Evolutionary conservation across 2,113 vertebrate species (phyloP).

Genomic region (Boleophthalmus pectinirostris): DNA sequence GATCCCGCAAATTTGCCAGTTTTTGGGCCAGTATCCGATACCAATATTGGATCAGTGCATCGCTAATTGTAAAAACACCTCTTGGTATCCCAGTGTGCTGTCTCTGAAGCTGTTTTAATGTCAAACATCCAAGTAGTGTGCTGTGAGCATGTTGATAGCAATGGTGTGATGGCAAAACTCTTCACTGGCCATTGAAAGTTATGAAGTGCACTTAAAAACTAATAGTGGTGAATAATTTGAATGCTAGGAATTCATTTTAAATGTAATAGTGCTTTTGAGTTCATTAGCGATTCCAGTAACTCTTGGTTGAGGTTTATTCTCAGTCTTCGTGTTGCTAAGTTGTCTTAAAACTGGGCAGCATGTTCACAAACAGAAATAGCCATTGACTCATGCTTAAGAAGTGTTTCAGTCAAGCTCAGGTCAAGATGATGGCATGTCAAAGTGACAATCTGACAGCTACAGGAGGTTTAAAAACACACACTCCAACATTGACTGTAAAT

Average conservation of each 20-base stretch:
- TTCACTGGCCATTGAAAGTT: no score
- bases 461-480: not conserved
- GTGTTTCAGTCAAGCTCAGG: not conserved
- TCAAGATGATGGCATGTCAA: not conserved
- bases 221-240: no score
- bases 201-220: no score
- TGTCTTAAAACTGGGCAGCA: not conserved
- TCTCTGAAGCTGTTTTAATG: no score
- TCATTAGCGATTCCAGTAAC: not conserved
- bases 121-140: no score
- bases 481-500: not conserved
- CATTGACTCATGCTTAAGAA: conserved; percentile 1
- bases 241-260: not conserved
- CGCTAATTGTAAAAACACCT: no score
- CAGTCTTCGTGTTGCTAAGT: not conserved
- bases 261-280: not conserved
- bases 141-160: no score
- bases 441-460: not conserved
- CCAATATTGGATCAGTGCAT: no score
- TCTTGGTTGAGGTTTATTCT: not conserved
- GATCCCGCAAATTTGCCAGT: no score
- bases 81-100: no score
- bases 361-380: not conserved
- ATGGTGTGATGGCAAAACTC: no score
- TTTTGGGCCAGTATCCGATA: no score